These are phyloP conservation scores for Orchestes rusci DNA, from an alignment of 2,888 invertebrate species.

Conservation along the genomic window DNA sequence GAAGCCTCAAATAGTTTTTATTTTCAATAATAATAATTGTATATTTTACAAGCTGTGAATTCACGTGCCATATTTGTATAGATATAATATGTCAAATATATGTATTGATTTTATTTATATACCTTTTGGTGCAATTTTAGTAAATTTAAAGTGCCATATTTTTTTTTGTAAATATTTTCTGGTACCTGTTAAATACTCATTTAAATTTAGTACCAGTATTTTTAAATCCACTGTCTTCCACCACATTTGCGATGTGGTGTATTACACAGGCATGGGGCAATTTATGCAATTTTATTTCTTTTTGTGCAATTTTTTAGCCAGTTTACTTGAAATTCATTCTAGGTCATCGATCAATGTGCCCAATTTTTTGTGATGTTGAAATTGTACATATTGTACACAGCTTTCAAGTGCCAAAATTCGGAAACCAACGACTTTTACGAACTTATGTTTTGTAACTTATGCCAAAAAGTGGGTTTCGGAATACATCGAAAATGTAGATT, in stretches of 20 bases:
- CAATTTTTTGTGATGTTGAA: too few species aligned
- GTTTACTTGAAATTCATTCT: too few species aligned
- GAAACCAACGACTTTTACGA: constrained; percentile 13
- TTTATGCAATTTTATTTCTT: constrained; percentile 21
- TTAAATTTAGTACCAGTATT: constrained; percentile 38
- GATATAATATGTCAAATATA: constrained; percentile 9
- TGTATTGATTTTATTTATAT: not conserved
- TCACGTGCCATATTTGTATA: constrained; percentile 17
- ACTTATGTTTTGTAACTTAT: not conserved
- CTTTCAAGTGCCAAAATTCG: constrained; percentile 18
- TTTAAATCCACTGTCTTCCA: constrained; percentile 45
- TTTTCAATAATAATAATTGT: too few species aligned
- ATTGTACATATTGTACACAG: constrained; percentile 16
- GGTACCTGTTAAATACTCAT: constrained; percentile 45
- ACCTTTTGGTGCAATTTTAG: not conserved
- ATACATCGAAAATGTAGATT: constrained; percentile 17
- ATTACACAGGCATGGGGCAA: constrained; percentile 41
- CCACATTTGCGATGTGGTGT: constrained; percentile 39
- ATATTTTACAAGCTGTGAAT: constrained; percentile 24
- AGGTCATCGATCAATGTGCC: too few species aligned
- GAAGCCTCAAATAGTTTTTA: too few species aligned
- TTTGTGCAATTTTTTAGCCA: constrained; percentile 11
- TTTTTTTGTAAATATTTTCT: constrained; percentile 37
- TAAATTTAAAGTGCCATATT: not conserved
- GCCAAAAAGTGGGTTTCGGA: constrained; percentile 18